Conservation (phyloP, 2,113 vertebrate species). For the Candoia aspera region DNA sequence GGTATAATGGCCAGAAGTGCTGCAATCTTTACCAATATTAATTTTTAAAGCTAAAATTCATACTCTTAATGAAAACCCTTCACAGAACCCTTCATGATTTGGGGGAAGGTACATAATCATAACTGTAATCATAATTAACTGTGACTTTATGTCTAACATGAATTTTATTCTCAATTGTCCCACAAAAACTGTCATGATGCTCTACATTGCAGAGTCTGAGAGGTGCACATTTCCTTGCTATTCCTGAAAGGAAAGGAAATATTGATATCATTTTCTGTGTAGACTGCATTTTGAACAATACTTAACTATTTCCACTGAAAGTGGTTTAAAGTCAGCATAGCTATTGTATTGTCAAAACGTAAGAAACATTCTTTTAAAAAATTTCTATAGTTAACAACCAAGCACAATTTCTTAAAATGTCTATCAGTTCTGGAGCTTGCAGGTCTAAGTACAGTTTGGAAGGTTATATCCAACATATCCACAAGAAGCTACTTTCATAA, state of each 20-base stretch:
- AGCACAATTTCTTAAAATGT: background rate
- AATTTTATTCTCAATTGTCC: background rate
- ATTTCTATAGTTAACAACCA: conserved; percentile 10
- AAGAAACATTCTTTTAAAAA: conserved; percentile 12
- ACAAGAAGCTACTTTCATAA: accelerated
- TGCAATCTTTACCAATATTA: background rate
- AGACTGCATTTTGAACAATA: background rate
- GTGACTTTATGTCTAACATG: background rate
- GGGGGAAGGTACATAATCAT: background rate
- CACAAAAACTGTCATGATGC: background rate
- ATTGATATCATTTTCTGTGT: conserved; percentile 17
- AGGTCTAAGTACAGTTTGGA: background rate
- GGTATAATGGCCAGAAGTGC: background rate
- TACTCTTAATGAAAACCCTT: background rate
- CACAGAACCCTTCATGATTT: background rate
- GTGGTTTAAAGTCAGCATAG: background rate
- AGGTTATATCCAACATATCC: background rate
- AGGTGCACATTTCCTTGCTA: background rate
- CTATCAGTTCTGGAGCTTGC: background rate
- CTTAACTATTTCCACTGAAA: conserved; percentile 26
- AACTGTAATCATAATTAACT: background rate
- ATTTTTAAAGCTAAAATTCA: background rate
- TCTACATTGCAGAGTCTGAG: background rate
- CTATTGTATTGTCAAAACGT: background rate
- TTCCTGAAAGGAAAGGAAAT: background rate